Conservation (phyloP, 2,113 vertebrate genomes). For the Pollimyrus isidori region DNA sequence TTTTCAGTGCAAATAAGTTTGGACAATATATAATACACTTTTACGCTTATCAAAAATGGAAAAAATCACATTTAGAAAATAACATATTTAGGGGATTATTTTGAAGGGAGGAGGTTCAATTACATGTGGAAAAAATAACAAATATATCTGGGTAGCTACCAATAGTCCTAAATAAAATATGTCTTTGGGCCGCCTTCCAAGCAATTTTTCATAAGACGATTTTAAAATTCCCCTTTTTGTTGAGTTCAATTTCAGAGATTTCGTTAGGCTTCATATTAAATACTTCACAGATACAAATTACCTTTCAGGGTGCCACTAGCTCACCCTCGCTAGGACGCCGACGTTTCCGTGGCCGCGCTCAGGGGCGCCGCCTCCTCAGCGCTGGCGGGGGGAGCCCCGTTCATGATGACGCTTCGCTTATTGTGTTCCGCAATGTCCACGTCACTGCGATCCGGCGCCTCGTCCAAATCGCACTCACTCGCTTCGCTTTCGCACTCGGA, state of each 20-base stretch:
- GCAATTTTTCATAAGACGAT: constrained; percentile 12
- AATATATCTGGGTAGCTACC: constrained; percentile 36
- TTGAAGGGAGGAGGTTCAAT: constrained; percentile 52
- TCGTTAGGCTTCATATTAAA: constrained; percentile 24
- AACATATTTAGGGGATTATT: constrained; percentile 42
- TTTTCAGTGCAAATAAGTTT: constrained; percentile 75
- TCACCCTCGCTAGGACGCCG: constrained; percentile 41
- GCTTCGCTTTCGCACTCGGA: constrained; percentile 83
- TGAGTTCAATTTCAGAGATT: not conserved
- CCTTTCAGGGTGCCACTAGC: constrained; percentile 38
- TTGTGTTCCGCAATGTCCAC: constrained; percentile 69
- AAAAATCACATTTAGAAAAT: constrained; percentile 47
- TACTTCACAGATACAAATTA: constrained; percentile 19
- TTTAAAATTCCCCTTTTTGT: not conserved
- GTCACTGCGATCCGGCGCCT: constrained; percentile 67
- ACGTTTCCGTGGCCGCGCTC: constrained; percentile 38
- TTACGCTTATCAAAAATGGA: constrained; percentile 37
- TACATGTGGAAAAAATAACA: constrained; percentile 42
- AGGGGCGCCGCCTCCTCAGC: constrained; percentile 32
- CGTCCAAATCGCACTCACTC: constrained; percentile 83
- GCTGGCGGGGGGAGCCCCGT: constrained; percentile 46
- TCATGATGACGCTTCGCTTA: constrained; percentile 71
- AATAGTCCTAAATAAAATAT: constrained; percentile 20
- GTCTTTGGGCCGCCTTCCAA: constrained; percentile 4
- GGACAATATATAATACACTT: constrained; percentile 58